phyloP scores from a whole-genome alignment of 1,140 invertebrate genomes.

The Danaus plexippus region DNA sequence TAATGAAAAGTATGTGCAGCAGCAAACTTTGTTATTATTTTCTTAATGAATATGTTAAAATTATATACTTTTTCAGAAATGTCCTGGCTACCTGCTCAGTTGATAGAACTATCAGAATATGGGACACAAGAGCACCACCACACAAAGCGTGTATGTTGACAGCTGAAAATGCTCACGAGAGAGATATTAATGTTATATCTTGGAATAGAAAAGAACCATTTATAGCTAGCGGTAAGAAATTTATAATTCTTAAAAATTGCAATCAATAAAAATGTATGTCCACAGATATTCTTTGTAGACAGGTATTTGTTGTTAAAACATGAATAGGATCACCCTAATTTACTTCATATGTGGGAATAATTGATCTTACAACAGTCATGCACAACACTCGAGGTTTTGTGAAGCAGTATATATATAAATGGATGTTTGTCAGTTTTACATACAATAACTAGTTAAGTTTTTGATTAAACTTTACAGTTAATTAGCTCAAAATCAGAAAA shows the following conservation, averaged over 20 bases:
- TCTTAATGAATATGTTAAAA: conserved; percentile 3
- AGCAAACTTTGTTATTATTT: background rate
- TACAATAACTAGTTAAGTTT: no score
- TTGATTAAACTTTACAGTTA: no score
- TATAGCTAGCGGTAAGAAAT: conserved; percentile 82
- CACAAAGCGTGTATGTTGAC: conserved; percentile 94
- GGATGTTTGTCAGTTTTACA: no score
- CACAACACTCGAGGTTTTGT: no score
- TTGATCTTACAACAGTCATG: no score
- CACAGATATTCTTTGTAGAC: no score
- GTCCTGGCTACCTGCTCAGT: conserved; percentile 97
- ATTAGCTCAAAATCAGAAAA: no score
- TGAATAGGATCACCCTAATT: no score
- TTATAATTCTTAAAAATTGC: conserved; percentile 2
- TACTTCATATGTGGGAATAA: no score
- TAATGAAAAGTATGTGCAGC: conserved; percentile 78
- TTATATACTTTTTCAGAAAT: conserved; percentile 67
- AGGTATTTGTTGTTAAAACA: no score
- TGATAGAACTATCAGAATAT: conserved; percentile 91
- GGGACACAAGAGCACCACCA: conserved; percentile 89
- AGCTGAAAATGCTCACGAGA: conserved; percentile 87
- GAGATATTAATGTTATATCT: conserved; percentile 97
- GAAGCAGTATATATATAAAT: no score
- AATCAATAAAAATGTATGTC: background rate
- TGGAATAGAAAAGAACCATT: conserved; percentile 96